These are phyloP conservation scores for Opisthocomus hoazin DNA, from an alignment of 2,113 vertebrate species.

Conservation along the genomic window DNA sequence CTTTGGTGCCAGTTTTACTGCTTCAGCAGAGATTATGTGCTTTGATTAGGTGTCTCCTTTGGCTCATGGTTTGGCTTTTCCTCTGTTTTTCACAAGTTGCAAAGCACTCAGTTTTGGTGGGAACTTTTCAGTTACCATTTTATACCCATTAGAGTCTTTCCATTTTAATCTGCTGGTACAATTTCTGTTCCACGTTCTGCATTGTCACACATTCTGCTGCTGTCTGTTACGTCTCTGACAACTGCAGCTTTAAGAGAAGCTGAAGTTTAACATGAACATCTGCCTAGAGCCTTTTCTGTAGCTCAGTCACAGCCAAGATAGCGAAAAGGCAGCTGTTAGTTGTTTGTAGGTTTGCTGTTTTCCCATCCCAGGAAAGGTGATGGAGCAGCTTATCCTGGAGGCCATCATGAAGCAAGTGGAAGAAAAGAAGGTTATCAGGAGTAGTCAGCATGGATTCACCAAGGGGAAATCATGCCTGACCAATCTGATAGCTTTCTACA, in stretches of 20 bases:
- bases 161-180: not conserved
- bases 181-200: not conserved
- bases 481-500: too few species aligned
- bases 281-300: not conserved
- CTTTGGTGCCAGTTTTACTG: not conserved
- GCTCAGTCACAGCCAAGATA: not conserved
- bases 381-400: too few species aligned
- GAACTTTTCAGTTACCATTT: not conserved
- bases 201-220: not conserved
- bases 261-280: rapidly evolving
- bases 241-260: not conserved
- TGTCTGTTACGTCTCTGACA: not conserved
- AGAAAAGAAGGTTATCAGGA: too few species aligned
- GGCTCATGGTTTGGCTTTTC: not conserved
- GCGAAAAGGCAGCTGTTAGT: not conserved
- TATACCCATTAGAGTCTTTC: not conserved
- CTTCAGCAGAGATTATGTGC: not conserved
- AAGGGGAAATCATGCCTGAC: too few species aligned
- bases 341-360: not conserved
- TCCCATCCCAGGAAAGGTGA: too few species aligned
- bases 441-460: too few species aligned
- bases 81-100: not conserved
- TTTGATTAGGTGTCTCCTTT: not conserved
- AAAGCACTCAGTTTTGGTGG: not conserved
- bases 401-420: too few species aligned